Base-by-base conservation (phyloP, 2,113 vertebrate genomes). In the Trinectes maculatus region DNA sequence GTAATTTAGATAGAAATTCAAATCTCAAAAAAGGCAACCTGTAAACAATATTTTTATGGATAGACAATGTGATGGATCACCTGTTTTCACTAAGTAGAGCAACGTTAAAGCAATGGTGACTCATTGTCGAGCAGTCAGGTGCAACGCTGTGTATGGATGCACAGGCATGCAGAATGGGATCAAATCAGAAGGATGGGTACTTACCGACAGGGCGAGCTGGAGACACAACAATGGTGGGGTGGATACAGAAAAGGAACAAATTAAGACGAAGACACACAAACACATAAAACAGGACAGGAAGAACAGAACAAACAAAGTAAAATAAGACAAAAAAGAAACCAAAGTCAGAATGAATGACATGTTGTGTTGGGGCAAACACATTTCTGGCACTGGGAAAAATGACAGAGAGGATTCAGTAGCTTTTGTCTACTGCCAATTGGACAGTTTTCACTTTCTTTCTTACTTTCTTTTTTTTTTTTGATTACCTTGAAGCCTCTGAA, bases 151-250 rank as follows among this genome's bases (percentile, higher is more conserved):
- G 51, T 57, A 68, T 75, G 79, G 85, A 91, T 92, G n/a, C n/a
- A n/a, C 89, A 83, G 75, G 61, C 95, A 96, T 97, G 95, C 95
- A 86, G 91, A 56, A 94, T 91, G 91, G 74, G 68, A 37, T 64
- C 92, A 94, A 94, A 90, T 92, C 94, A 84, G 93, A 94, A 94
- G 91, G 94, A 96, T 99, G 96, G 92, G 90, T 97, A 99, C 97
- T 99, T 98, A 99, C 97, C 97, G 61, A 98, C 96, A 52, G 96
- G 96, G 92, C 95, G 96, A 94, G 94, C 97, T 98, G 96, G 92
- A 95, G 93, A 98, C 94, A 96, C 93, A 93, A 98, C 92, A 98
- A 97, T 98, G 96, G 94, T 94, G 94, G 93, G 93, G 95, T 96
- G 95, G 94, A 93, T 93, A 94, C 89, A 94, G 91, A 93, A 83